Evolutionary conservation across 2,888 invertebrate genomes (phyloP), one percentile per base, ranked within the genome.

Genomic region (Scaptomyza caliginosa): DNA sequence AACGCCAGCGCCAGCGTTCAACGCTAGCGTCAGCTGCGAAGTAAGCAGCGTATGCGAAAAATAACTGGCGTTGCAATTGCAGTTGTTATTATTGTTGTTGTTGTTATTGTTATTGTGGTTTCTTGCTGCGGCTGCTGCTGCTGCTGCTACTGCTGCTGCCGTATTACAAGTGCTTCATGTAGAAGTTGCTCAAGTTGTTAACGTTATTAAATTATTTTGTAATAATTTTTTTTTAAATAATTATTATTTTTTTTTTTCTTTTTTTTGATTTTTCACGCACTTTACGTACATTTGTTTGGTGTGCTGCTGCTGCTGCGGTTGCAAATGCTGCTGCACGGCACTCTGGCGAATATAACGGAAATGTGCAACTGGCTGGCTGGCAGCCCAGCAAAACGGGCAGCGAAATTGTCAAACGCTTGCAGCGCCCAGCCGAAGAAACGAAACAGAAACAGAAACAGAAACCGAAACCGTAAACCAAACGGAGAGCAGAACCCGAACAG

Each of bases 281-380:
- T 57, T 45, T 60, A 34, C 62, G 62, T 46, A 24, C 17, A 23
- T 32, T 52, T 42, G 26, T 19, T 58, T 13, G 6, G 6, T 23
- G 46, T 62, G 39, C 56, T 51, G 63, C 28, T 56, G 36, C 36
- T 38, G 45, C 48, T 70, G 46, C 50, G 54, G 49, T 50, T 67
- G 62, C 56, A 43, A 34, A 34, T 11, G 54, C 51, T 74, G 73
- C 67, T 79, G 77, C 75, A 72, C 68, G 75, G 75, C 79, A 57
- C 73, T 78, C 77, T 78, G 86, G 67, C 83, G 80, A 77, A 79
- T 79, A 85, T 81, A 81, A 81, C 81, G 81, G 81, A 81, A 81
- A 81, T 81, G 86, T 85, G 81, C 86, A 81, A 81, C 86, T 81
- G 86, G 83, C 86, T 74, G 76, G 85, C 86, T 81, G 86, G 83